Conservation (phyloP, 2,888 invertebrate species). For the Falcaria lacertinaria region DNA sequence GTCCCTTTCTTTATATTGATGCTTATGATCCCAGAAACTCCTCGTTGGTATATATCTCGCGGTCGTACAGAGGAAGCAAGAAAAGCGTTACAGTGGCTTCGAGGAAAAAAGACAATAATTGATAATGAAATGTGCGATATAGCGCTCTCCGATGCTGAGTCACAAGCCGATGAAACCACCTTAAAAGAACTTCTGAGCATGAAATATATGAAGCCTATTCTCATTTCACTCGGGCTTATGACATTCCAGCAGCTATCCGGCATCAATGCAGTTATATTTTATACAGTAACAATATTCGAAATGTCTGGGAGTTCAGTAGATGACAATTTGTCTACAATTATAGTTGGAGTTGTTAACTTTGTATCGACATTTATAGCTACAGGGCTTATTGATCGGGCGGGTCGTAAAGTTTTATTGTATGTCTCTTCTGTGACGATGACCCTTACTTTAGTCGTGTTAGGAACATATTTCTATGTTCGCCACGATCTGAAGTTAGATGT, state of each 20-base stretch:
- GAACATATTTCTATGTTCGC: slow-evolving; percentile 87
- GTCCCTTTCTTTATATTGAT: slow-evolving; percentile 89
- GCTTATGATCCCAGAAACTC: slow-evolving; percentile 95
- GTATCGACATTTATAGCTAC: slow-evolving; percentile 93
- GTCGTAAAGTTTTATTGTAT: slow-evolving; percentile 92
- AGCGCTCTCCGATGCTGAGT: slow-evolving; percentile 84
- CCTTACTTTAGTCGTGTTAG: slow-evolving; percentile 84
- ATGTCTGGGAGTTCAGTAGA: slow-evolving; percentile 90
- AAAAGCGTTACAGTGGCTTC: slow-evolving; percentile 89
- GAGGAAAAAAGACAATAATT: slow-evolving; percentile 89
- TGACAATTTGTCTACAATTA: slow-evolving; percentile 88
- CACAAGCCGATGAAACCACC: slow-evolving; percentile 81
- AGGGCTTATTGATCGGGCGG: slow-evolving; percentile 90
- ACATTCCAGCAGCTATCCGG: slow-evolving; percentile 97
- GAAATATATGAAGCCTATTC: slow-evolving; percentile 87
- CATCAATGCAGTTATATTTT: slow-evolving; percentile 97
- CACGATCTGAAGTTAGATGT: slow-evolving; percentile 68
- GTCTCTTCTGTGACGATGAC: slow-evolving; percentile 90
- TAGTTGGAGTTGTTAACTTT: slow-evolving; percentile 94
- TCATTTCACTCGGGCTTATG: slow-evolving; percentile 93
- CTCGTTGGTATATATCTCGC: slow-evolving; percentile 92
- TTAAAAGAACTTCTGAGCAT: slow-evolving; percentile 84
- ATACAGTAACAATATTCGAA: slow-evolving; percentile 92
- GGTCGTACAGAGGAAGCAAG: slow-evolving; percentile 87
- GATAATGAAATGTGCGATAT: slow-evolving; percentile 88